phyloP scores from a whole-genome alignment of 2,888 invertebrate genomes.

The Steromphala cineraria region DNA sequence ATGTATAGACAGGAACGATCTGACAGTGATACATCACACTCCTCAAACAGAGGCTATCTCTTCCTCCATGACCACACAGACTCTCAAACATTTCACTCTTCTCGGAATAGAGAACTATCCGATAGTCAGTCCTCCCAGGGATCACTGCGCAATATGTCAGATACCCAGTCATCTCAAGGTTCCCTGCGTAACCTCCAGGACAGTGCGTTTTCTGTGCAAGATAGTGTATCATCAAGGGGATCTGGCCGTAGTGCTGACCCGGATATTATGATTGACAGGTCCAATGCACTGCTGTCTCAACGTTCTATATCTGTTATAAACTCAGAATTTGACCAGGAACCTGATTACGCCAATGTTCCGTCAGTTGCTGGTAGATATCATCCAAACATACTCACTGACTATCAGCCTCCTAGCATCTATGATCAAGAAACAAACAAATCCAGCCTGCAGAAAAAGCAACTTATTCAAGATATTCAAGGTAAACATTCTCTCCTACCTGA shows the following conservation, averaged over 20 bases:
- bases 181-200: constrained; percentile 67
- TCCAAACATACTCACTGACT: neutral
- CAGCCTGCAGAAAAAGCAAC: neutral
- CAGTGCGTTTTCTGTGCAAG: constrained; percentile 61
- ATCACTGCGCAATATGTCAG: constrained; percentile 76
- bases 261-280: constrained; percentile 34
- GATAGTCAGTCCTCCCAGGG: constrained; percentile 78
- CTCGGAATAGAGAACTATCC: constrained; percentile 63
- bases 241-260: constrained; percentile 42
- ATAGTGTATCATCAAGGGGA: constrained; percentile 59
- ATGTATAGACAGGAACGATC: constrained; percentile 66
- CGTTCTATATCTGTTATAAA: constrained; percentile 31
- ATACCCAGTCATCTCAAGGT: constrained; percentile 71
- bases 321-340: constrained; percentile 53
- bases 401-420: neutral
- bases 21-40: constrained; percentile 73
- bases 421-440: constrained; percentile 9
- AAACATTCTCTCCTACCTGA: too few species aligned
- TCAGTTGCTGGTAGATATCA: neutral
- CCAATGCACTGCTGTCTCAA: constrained; percentile 52
- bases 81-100: constrained; percentile 60
- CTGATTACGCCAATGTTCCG: constrained; percentile 72
- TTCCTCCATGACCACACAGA: constrained; percentile 53
- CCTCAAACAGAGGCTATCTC: constrained; percentile 59
- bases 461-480: constrained; percentile 46